Base-by-base conservation (phyloP, 2,888 invertebrate species). In the Stenodema calcarata region DNA sequence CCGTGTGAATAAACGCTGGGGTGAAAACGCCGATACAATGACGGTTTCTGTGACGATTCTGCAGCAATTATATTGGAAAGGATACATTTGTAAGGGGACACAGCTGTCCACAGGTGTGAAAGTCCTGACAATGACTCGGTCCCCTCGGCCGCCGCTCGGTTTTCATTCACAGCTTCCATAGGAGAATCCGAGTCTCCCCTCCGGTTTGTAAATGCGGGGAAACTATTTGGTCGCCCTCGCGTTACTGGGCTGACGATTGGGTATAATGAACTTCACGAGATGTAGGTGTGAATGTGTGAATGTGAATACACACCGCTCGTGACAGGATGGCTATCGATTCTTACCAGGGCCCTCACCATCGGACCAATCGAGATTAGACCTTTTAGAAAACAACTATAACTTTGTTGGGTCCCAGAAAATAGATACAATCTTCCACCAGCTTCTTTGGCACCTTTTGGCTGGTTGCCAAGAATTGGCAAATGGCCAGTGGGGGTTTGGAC, bases 91-190 rank as follows among this genome's bases (percentile, higher is more conserved):
- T 73, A 73, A 30, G 73, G 18, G 70, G 73, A 18, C 62, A 16
- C 73, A 73, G 73, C 73, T 73, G 73, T 73, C 73, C 73, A 73
- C 73, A 73, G 73, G 73, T 73, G 73, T 73, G 73, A 73, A 16
- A 35, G 35, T n/a, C 73, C 9, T 35, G 41, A 73, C 73, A 73
- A 73, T 73, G 73, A 4, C 14, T n/a, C 16, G 62, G 62, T 23
- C 62, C 62, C 62, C 62, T 62, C 2, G 62, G 62, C 62, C 62
- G 62, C 7, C 62, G 62, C 27, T 62, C n/a, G 54, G 54, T n/a
- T n/a, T 54, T 54, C 62, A 62, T 62, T 62, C 62, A 62, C 62
- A 62, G 62, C 62, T 23, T 62, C 62, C 62, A 62, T 62, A 14
- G n/a, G 62, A 9, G 18, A 18, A 1, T 23, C n/a, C 12, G 23